A percentile compares a stretch with the other conserved stretches of the same genome.
Conservation (phyloP, 1,140 invertebrate species). For the Thrips palmi region DNA sequence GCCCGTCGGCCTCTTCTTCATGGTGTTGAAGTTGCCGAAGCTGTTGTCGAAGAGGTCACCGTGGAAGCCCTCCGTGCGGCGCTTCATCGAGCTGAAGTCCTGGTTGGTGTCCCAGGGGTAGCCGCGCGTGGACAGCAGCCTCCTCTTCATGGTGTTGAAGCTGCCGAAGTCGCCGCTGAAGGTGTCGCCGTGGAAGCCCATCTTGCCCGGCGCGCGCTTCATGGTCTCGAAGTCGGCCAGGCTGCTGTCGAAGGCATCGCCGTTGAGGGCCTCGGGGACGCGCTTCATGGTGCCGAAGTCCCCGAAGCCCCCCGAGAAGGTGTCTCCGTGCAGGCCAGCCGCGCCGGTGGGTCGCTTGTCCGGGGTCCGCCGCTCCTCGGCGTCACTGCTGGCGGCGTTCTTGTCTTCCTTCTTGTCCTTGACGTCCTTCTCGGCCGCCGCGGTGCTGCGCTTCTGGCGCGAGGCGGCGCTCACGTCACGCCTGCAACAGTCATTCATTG, state of each 20-base stretch:
- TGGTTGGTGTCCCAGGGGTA: too few relatives aligned
- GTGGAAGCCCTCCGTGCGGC: conserved; percentile 21
- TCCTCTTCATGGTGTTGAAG: conserved; percentile 18
- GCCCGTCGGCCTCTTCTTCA: conserved; percentile 19
- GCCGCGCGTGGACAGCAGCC: too few relatives aligned
- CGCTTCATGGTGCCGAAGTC: conserved; percentile 24
- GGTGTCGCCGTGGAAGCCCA: conserved; percentile 19
- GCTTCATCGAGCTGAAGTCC: conserved; percentile 19
- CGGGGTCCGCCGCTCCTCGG: conserved; percentile 20
- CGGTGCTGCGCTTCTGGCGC: too few relatives aligned
- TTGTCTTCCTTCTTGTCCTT: too few relatives aligned
- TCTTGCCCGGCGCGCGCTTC: conserved; percentile 18
- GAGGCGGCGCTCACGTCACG: too few relatives aligned
- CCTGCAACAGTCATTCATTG: too few relatives aligned
- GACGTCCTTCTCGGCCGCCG: too few relatives aligned
- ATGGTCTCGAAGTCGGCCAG: conserved; percentile 25
- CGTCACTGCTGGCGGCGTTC: too few relatives aligned
- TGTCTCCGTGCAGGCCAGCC: conserved; percentile 27
- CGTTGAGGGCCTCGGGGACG: conserved; percentile 18
- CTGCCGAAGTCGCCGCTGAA: conserved; percentile 19
- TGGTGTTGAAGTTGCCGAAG: conserved; percentile 21
- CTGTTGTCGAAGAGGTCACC: conserved; percentile 16
- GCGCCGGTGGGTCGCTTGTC: conserved; percentile 15
- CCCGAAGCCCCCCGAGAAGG: conserved; percentile 27
- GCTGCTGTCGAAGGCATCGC: conserved; percentile 22